Evolutionary conservation across 2,113 vertebrate species (phyloP), one percentile per base, ranked within the genome.

Genomic region (Pedionomus torquatus): DNA sequence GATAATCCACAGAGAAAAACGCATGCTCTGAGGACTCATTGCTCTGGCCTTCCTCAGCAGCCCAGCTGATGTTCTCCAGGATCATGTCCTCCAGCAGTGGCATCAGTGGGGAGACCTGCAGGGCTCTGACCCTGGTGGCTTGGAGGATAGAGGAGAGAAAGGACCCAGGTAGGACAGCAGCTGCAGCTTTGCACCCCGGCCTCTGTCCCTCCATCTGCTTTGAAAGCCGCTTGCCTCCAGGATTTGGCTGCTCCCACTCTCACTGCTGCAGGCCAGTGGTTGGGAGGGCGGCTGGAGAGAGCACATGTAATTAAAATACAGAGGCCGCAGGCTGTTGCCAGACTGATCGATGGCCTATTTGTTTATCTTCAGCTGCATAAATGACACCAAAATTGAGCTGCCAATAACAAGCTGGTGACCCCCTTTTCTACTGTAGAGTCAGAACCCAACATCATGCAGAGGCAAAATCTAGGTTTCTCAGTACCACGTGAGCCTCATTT

Each of bases 1-100:
- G 97, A 24, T 99, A 99, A 86, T 99, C 98, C 97, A 98, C 85
- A 3, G 98, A 98, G 97, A 99, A 99, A 68, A 99, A 96, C 1
- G 86, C 17, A 7, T 95, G 95, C 95, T 97, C 57, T 24, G 64
- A 25, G n/a, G 95, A 97, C 3, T 46, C 65, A 0, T 96, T 97
- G 46, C 88, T 84, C 35, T 23, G 84, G 5, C 33, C 30, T 3
- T 93, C 95, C 71, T 95, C 81, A 0, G 41, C 77, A 11, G 37
- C 89, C 93, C 92, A 95, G 93, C 91, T 95, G 83, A 14, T 3
- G 57, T 96, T 93, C 70, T 97, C 95, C 17, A 5, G 68, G n/a
- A 63, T 21, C 8, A 1, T 5, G 0, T 95, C 94, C 63, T 92
- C 89, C 39, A 46, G 58, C 70, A 57, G 65, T 1, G 12, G 24